Evolutionary conservation across 1,140 invertebrate species (phyloP).

Genomic region (Monomorium pharaonis): DNA sequence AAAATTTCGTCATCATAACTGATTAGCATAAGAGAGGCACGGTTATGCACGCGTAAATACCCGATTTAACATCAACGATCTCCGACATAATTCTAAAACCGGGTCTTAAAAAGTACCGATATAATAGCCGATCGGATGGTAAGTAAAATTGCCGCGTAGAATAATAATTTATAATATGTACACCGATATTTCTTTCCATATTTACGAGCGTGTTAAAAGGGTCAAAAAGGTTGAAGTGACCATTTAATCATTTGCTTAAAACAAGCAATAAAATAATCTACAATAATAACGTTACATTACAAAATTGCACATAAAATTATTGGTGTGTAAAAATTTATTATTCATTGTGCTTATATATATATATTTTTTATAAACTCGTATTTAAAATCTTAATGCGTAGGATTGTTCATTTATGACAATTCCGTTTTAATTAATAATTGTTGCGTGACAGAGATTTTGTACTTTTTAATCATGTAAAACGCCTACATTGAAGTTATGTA

Average conservation of each 20-base stretch:
- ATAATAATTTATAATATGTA: constrained; percentile 29
- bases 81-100: constrained; percentile 18
- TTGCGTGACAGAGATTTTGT: constrained; percentile 10
- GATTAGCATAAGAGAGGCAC: constrained; percentile 48
- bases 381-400: not conserved
- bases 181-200: not conserved
- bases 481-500: not conserved
- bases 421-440: constrained; percentile 63
- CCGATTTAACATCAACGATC: constrained; percentile 15
- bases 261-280: not conserved
- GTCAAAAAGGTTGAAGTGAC: not conserved
- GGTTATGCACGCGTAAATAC: not conserved
- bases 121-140: not conserved
- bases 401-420: constrained; percentile 55
- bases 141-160: constrained; percentile 24
- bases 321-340: not conserved
- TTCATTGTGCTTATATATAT: not conserved
- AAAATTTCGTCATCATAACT: constrained; percentile 17
- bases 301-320: not conserved
- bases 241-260: constrained; percentile 6
- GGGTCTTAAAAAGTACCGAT: constrained; percentile 21
- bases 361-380: not conserved
- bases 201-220: not conserved
- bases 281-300: not conserved
- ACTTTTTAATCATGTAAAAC: constrained; percentile 12